A percentile compares a stretch with the other conserved stretches of the same genome.
These are phyloP conservation scores for Drosophila nebulosa DNA, from an alignment of 1,140 invertebrate species.

Conservation along the genomic window DNA sequence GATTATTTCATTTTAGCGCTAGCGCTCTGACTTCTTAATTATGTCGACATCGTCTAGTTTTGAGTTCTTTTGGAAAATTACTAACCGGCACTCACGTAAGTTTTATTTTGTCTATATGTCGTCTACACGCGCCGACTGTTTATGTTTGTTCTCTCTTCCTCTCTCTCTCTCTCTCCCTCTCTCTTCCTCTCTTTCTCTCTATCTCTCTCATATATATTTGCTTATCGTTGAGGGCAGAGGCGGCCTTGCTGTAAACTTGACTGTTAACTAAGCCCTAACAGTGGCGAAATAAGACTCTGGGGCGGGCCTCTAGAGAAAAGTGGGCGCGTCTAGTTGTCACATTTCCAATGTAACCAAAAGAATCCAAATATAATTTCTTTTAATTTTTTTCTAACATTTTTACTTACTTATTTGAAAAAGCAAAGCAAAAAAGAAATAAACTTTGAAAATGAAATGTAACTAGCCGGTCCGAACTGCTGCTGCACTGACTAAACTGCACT, in stretches of 20 bases:
- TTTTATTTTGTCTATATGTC: neutral
- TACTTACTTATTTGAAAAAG: constrained; percentile 29
- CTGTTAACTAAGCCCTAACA: neutral
- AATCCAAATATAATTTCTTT: neutral
- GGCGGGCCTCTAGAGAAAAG: neutral
- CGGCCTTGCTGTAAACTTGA: neutral
- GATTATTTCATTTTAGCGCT: no score
- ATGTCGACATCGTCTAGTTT: constrained; percentile 16
- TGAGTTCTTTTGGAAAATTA: constrained; percentile 39
- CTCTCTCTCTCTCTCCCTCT: neutral
- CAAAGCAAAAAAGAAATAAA: neutral
- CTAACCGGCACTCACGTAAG: constrained; percentile 12
- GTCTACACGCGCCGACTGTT: constrained; percentile 13
- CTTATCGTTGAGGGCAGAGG: neutral
- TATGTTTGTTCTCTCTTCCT: neutral
- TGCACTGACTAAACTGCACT: constrained; percentile 36
- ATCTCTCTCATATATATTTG: neutral
- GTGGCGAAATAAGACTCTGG: neutral
- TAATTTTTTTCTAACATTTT: neutral
- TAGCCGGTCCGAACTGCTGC: constrained; percentile 23
- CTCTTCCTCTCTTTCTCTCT: neutral
- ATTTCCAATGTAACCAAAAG: no score
- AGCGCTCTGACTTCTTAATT: constrained; percentile 12
- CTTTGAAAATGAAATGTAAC: constrained; percentile 27
- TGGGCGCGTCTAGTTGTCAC: neutral